Base-by-base conservation (phyloP, 2,797 vertebrate species). In the Amblyopsis hoosieri region DNA sequence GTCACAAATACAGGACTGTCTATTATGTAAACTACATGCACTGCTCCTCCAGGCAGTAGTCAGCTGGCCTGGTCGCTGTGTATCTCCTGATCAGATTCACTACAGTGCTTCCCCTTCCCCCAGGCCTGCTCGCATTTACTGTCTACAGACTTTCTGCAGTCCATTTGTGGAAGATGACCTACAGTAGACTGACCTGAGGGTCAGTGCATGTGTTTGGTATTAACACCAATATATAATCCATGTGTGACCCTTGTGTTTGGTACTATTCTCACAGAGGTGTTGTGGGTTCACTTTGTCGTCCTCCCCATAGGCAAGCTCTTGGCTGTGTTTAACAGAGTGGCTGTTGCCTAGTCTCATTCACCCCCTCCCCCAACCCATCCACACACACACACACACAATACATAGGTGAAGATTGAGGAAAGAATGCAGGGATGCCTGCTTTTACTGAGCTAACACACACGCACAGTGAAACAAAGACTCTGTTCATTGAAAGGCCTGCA, bases 51-150 rank as follows among this genome's bases (percentile, higher is more conserved):
- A 57, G 37, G 46, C 3, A 33, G 58, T 73, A 45, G 70, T 81
- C 70, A 81, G 68, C 12, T 67, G 66, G 62, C 58, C 49, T 42
- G 6, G 0, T 52, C 5, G 3, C 15, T 17, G 51, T 12, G 14
- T 62, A 33, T 71, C 67, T 76, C 66, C 64, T 55, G 50, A 75
- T 80, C 67, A 45, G 62, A 62, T 80, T 85, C 49, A 61, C 69
- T 14, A 15, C 53, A 49, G 54, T 53, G 46, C 12, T 10, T 23
- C 63, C 50, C 45, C 14, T 4, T 15, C 62, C 74, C 57, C 57
- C 29, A 19, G 2, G 2, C 54, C 62, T 63, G 61, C 75, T 74
- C 74, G 66, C 10, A 1, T 81, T 72, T 76, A 76, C 48, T 59
- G 60, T 66, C 47, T 61, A 49, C 54, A 62, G 14, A 57, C 47